phyloP scores from a whole-genome alignment of 2,888 invertebrate species.

The Drosophila ustulata region DNA sequence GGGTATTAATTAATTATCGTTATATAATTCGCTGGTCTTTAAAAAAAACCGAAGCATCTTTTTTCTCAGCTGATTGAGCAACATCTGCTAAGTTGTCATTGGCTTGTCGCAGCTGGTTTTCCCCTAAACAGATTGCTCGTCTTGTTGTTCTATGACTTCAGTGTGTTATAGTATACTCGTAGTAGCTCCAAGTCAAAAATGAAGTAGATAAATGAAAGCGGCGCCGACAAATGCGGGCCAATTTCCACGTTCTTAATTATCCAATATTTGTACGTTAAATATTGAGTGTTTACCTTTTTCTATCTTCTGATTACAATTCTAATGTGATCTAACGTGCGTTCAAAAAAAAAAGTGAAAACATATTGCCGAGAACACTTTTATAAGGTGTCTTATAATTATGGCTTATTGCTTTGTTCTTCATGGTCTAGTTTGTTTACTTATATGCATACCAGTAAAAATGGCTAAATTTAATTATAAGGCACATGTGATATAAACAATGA shows the following conservation, averaged over 20 bases:
- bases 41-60: not conserved
- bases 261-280: slow-evolving; percentile 54
- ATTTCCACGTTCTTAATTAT: slow-evolving; percentile 51
- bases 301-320: slow-evolving; percentile 32
- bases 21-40: not conserved
- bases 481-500: slow-evolving; percentile 13
- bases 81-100: no score
- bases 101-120: not conserved
- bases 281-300: slow-evolving; percentile 38
- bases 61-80: not conserved
- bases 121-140: not conserved
- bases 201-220: slow-evolving; percentile 40
- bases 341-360: slow-evolving; percentile 3
- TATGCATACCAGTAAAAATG: slow-evolving; percentile 5
- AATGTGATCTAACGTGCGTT: slow-evolving; percentile 14
- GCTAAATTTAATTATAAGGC: slow-evolving; percentile 8
- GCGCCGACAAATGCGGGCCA: slow-evolving; percentile 43
- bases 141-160: not conserved
- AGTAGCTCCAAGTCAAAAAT: slow-evolving; percentile 5
- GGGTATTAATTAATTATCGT: not conserved
- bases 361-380: slow-evolving; percentile 8
- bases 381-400: slow-evolving; percentile 20
- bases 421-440: slow-evolving; percentile 20
- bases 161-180: not conserved
- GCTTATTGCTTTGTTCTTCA: slow-evolving; percentile 6